phyloP scores from a whole-genome alignment of 2,888 invertebrate genomes.

The Athrips mouffetella region DNA sequence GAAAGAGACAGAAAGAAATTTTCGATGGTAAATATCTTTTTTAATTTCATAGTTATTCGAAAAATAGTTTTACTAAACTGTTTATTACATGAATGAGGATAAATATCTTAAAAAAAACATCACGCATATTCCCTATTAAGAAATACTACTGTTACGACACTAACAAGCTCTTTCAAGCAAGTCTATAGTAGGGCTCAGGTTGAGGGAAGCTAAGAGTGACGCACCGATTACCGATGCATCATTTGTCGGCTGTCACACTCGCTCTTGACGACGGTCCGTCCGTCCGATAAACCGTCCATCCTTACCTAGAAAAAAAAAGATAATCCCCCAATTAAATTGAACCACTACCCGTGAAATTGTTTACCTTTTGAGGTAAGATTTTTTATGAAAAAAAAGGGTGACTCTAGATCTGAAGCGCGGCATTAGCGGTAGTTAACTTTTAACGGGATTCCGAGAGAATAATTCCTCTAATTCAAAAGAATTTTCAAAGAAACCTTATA shows the following conservation, averaged over 20 bases:
- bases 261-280: slow-evolving; percentile 63
- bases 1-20: too few species aligned
- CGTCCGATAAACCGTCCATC: slow-evolving; percentile 21
- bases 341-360: slow-evolving; percentile 72
- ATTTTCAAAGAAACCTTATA: slow-evolving; percentile 7
- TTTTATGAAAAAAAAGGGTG: slow-evolving; percentile 17
- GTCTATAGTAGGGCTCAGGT: slow-evolving; percentile 12
- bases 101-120: too few species aligned
- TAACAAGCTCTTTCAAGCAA: neutral
- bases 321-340: slow-evolving; percentile 72
- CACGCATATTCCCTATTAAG: too few species aligned
- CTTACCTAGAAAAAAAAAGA: slow-evolving; percentile 62
- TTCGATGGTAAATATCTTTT: too few species aligned
- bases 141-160: neutral
- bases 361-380: slow-evolving; percentile 55
- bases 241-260: slow-evolving; percentile 64
- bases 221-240: slow-evolving; percentile 52
- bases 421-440: slow-evolving; percentile 23
- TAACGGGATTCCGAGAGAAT: slow-evolving; percentile 12
- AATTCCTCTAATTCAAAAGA: slow-evolving; percentile 8
- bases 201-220: slow-evolving; percentile 20
- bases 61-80: too few species aligned
- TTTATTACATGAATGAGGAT: too few species aligned
- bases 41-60: too few species aligned
- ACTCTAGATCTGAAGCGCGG: slow-evolving; percentile 19